Evolutionary conservation across 1,140 invertebrate species (phyloP).

Genomic region (Drosophila sturtevanti): DNA sequence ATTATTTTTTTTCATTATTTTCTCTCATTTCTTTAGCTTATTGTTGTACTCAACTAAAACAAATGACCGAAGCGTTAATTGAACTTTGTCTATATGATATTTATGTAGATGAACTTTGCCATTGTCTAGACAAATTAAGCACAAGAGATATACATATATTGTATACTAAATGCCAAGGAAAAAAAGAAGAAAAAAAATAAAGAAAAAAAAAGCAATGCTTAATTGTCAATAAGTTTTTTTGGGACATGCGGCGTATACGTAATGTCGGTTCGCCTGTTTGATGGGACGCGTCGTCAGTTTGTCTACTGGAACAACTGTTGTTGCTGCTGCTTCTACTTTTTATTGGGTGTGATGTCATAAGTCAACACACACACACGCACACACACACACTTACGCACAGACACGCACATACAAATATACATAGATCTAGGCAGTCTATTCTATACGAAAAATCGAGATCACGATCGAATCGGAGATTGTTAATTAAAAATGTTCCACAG

Average conservation of each 20-base stretch:
- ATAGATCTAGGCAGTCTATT: constrained; percentile 26
- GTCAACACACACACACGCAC: constrained; percentile 56
- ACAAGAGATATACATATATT: constrained; percentile 35
- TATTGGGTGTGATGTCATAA: constrained; percentile 70
- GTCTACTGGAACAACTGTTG: constrained; percentile 50
- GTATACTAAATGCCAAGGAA: constrained; percentile 5
- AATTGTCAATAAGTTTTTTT: constrained; percentile 40
- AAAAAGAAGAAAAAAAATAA: constrained; percentile 34
- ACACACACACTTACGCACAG: constrained; percentile 47
- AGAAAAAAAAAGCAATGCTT: constrained; percentile 47
- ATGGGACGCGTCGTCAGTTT: constrained; percentile 68
- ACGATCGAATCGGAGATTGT: constrained; percentile 64
- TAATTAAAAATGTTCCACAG: constrained; percentile 72
- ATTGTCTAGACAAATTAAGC: constrained; percentile 80
- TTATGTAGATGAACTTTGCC: constrained; percentile 66
- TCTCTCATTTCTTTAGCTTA: constrained; percentile 11
- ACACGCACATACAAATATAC: constrained; percentile 35
- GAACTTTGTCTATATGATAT: constrained; percentile 64
- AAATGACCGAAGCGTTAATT: constrained; percentile 66
- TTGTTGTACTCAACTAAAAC: constrained; percentile 41
- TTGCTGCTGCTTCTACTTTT: constrained; percentile 27
- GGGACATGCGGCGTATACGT: constrained; percentile 67
- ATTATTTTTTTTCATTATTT: too few relatives aligned
- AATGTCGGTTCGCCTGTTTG: constrained; percentile 41
- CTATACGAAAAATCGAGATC: constrained; percentile 20